Conservation (phyloP, 1,140 invertebrate genomes). For the Ceratoteleas bidentatus region DNA sequence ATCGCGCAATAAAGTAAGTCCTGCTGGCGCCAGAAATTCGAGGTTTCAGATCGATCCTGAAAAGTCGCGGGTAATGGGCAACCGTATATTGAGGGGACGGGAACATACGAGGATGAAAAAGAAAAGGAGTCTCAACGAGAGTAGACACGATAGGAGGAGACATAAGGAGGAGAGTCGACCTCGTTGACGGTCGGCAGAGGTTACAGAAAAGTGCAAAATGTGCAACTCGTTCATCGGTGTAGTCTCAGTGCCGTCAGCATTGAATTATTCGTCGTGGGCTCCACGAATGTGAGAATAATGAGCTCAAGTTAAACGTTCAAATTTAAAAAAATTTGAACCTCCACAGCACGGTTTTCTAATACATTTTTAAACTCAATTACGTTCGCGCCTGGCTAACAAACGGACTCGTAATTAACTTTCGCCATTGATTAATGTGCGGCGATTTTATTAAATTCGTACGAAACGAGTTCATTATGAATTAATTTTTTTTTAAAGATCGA, state of each 20-base stretch:
- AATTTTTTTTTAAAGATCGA: too few species aligned
- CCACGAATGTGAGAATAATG: slow-evolving; percentile 62
- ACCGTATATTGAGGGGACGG: slow-evolving; percentile 57
- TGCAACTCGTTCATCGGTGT: slow-evolving; percentile 68
- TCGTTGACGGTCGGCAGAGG: slow-evolving; percentile 66
- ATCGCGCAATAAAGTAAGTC: slow-evolving; percentile 61
- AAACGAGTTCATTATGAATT: too few species aligned
- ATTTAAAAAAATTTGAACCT: slow-evolving; percentile 36
- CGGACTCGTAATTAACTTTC: neutral
- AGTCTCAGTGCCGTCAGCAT: slow-evolving; percentile 70
- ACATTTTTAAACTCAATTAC: slow-evolving; percentile 39
- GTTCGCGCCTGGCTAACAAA: slow-evolving; percentile 19
- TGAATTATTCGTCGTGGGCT: slow-evolving; percentile 61
- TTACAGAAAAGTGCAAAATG: slow-evolving; percentile 75
- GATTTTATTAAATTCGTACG: neutral
- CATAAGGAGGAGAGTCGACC: slow-evolving; percentile 60
- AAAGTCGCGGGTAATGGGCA: slow-evolving; percentile 62
- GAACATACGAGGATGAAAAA: slow-evolving; percentile 60
- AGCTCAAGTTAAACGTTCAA: slow-evolving; percentile 46
- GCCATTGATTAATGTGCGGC: neutral
- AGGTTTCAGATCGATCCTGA: slow-evolving; percentile 63
- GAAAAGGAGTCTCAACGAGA: slow-evolving; percentile 66
- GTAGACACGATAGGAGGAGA: slow-evolving; percentile 63
- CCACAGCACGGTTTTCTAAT: slow-evolving; percentile 11
- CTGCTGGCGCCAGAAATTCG: slow-evolving; percentile 66